These are phyloP conservation scores for Corbicula japonica DNA, from an alignment of 2,888 invertebrate genomes.

Conservation along the genomic window DNA sequence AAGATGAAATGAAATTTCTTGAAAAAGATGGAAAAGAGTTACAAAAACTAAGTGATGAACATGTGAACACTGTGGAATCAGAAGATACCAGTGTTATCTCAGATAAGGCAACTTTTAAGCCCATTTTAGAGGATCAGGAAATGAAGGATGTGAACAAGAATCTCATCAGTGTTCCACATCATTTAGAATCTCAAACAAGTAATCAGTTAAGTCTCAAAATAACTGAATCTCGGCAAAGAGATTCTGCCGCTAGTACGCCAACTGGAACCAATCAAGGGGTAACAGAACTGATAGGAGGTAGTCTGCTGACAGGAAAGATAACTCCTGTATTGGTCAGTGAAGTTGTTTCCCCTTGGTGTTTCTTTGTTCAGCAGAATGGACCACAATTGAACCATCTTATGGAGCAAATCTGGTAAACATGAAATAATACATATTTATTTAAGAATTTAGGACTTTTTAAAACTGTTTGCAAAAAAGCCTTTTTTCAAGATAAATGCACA, in stretches of 20 bases:
- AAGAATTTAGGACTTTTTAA: background rate
- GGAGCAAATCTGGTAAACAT: slow-evolving; percentile 70
- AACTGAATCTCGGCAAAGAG: background rate
- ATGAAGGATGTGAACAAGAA: too few relatives aligned
- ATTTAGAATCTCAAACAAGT: background rate
- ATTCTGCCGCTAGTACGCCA: background rate
- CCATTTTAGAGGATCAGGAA: background rate
- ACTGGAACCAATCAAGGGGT: background rate
- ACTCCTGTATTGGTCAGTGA: slow-evolving; percentile 71
- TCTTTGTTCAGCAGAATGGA: slow-evolving; percentile 72
- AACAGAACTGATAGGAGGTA: slow-evolving; percentile 4
- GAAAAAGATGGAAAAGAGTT: background rate
- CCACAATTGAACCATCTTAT: slow-evolving; percentile 64
- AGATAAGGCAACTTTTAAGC: background rate
- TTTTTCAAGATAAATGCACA: background rate
- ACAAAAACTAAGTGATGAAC: too few relatives aligned
- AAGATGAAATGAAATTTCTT: background rate
- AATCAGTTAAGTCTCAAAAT: background rate
- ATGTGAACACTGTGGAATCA: too few relatives aligned
- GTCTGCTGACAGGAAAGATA: slow-evolving; percentile 45
- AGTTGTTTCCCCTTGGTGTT: slow-evolving; percentile 75
- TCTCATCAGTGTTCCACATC: background rate
- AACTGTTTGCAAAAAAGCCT: background rate
- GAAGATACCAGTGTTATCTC: background rate
- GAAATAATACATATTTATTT: background rate